These are phyloP conservation scores for Falcaria lacertinaria DNA, from an alignment of 2,888 invertebrate genomes.

Conservation along the genomic window DNA sequence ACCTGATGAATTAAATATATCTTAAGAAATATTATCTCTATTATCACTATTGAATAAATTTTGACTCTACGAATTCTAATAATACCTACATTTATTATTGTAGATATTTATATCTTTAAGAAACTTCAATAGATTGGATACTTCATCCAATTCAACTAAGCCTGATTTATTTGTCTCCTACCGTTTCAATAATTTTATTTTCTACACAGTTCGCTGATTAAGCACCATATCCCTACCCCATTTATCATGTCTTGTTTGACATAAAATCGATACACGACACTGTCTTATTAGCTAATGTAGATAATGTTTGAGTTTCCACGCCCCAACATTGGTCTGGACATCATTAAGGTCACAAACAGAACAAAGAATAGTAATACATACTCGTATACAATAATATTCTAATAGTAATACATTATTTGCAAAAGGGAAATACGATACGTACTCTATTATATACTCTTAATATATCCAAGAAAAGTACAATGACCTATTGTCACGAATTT, in stretches of 20 bases:
- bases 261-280: background rate
- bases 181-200: background rate
- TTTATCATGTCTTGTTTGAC: background rate
- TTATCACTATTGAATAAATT: no score
- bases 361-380: background rate
- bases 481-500: no score
- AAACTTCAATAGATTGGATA: background rate
- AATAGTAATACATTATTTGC: background rate
- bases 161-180: background rate
- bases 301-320: background rate
- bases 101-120: conserved; percentile 4
- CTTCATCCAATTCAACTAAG: no score
- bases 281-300: background rate
- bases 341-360: conserved; percentile 1
- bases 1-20: conserved; percentile 51
- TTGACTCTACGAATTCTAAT: no score
- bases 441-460: no score
- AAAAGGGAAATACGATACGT: background rate
- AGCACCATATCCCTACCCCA: background rate
- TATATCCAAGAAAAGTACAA: no score
- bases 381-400: no score
- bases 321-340: background rate
- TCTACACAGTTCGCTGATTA: background rate
- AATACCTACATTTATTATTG: no score
- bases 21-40: no score